These are phyloP conservation scores for Blennius ocellaris DNA, from an alignment of 2,113 vertebrate species.

Conservation along the genomic window DNA sequence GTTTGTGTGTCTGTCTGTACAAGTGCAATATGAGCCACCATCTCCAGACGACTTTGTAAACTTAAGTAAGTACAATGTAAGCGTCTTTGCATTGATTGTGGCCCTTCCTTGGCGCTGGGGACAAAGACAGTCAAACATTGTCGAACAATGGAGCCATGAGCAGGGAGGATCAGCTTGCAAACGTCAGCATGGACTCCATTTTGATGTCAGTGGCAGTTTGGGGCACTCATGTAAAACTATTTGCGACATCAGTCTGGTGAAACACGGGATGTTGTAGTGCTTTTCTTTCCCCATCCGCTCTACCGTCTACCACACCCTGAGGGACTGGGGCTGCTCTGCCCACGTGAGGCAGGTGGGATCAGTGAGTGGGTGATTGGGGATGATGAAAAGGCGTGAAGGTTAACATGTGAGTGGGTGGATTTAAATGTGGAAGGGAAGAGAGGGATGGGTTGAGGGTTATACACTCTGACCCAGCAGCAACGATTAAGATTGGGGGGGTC, in stretches of 20 bases:
- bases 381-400: conserved; percentile 22
- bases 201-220: conserved; percentile 78
- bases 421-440: conserved; percentile 26
- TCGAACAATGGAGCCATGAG: conserved; percentile 67
- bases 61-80: conserved; percentile 72
- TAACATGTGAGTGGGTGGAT: conserved; percentile 31
- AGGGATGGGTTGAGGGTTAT: conserved; percentile 64
- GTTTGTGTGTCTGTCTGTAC: conserved; percentile 66
- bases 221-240: conserved; percentile 62
- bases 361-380: background rate
- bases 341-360: conserved; percentile 11
- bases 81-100: conserved; percentile 82
- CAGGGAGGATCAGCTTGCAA: conserved; percentile 48
- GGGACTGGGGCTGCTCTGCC: conserved; percentile 55
- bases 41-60: conserved; percentile 79
- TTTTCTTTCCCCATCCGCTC: conserved; percentile 60
- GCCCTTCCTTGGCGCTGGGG: conserved; percentile 81
- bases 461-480: conserved; percentile 84
- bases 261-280: conserved; percentile 62
- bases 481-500: conserved; percentile 82
- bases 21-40: conserved; percentile 78
- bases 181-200: conserved; percentile 72
- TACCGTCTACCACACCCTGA: conserved; percentile 52
- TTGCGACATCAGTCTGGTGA: conserved; percentile 56
- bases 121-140: conserved; percentile 79